Conservation (phyloP, 1,140 invertebrate species). For the Aphelenchoides fujianensis region DNA sequence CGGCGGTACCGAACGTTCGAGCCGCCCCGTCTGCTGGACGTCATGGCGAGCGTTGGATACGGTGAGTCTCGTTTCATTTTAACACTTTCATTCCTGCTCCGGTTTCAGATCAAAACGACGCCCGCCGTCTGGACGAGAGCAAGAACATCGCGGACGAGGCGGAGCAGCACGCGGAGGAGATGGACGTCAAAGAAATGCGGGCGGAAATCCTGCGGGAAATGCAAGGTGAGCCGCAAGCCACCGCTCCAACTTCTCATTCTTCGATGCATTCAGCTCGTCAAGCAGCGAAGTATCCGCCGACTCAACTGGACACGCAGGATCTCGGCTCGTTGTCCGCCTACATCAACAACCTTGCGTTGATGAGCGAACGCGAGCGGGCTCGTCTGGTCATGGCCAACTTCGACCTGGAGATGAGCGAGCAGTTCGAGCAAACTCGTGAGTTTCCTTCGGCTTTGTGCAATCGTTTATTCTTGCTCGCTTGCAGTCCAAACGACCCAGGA, state of each 20-base stretch:
- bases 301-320: background rate
- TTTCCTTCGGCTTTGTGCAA: background rate
- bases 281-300: background rate
- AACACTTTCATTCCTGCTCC: background rate
- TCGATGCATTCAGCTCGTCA: background rate
- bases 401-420: background rate
- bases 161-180: background rate
- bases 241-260: background rate
- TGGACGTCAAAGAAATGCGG: background rate
- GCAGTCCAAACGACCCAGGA: background rate
- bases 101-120: background rate
- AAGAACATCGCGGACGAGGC: background rate
- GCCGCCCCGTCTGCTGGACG: background rate
- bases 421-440: background rate
- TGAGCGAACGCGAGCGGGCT: background rate
- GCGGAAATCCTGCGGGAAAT: background rate
- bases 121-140: background rate
- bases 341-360: background rate
- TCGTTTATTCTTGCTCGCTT: background rate
- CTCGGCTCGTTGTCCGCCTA: background rate
- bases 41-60: conserved; percentile 2
- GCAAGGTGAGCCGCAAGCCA: background rate
- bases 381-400: background rate
- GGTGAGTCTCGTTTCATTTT: conserved; percentile 2
- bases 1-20: background rate